These are phyloP conservation scores for Otus sunia DNA, from an alignment of 2,113 vertebrate species.

Conservation along the genomic window DNA sequence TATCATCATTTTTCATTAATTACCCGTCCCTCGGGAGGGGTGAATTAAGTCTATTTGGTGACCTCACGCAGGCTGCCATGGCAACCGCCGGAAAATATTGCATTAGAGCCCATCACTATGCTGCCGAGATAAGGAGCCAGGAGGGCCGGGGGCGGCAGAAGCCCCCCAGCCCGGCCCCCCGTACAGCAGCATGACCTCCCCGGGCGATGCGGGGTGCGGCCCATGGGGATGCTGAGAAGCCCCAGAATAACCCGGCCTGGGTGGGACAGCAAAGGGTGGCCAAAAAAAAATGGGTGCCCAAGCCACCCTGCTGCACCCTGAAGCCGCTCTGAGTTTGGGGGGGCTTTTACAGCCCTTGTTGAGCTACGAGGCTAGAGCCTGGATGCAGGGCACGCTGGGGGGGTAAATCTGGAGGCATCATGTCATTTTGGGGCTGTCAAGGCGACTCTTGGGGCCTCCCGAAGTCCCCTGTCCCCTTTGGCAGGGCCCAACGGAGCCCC, in stretches of 20 bases:
- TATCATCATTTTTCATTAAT: slow-evolving; percentile 63
- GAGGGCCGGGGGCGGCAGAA: background rate
- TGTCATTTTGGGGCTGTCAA: background rate
- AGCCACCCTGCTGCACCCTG: background rate
- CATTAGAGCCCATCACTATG: slow-evolving; percentile 46
- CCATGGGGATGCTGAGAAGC: background rate
- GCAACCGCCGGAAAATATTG: slow-evolving; percentile 64
- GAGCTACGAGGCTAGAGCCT: background rate
- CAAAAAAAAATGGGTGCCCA: background rate
- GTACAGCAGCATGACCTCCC: fast-evolving
- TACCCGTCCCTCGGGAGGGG: slow-evolving; percentile 51
- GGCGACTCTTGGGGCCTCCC: background rate
- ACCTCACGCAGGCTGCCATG: slow-evolving; percentile 62
- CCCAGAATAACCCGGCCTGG: background rate
- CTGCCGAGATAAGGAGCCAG: background rate
- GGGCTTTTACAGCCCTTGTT: background rate
- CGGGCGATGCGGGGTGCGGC: background rate
- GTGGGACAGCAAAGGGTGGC: background rate
- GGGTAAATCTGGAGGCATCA: background rate
- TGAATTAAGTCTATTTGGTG: slow-evolving; percentile 68
- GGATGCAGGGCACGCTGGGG: background rate
- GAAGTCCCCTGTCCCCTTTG: background rate
- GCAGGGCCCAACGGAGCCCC: background rate
- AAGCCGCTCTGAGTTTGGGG: background rate
- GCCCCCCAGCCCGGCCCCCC: background rate